Conservation (phyloP, 2,888 invertebrate species). For the Cremastinae sp. region DNA sequence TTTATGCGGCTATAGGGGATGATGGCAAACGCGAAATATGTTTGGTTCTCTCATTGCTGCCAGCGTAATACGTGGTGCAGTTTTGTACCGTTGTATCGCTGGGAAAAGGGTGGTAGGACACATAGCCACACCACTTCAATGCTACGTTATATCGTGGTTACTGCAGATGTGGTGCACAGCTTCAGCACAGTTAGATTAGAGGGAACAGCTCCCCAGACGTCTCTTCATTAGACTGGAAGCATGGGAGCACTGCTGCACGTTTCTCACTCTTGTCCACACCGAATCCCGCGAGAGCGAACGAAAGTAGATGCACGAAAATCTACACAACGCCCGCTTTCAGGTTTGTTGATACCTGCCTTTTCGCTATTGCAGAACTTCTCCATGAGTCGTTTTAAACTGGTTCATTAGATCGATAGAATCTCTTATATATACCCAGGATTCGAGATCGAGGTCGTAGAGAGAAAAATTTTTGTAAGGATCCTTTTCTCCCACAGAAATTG, state of each 20-base stretch:
- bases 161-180: constrained; percentile 58
- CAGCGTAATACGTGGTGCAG: constrained; percentile 43
- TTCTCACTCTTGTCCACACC: constrained; percentile 51
- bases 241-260: constrained; percentile 67
- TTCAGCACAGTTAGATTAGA: constrained; percentile 75
- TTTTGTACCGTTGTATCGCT: constrained; percentile 62
- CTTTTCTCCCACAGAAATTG: too few species aligned
- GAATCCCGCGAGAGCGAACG: not conserved
- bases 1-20: constrained; percentile 17
- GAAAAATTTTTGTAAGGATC: too few species aligned
- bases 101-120: constrained; percentile 46
- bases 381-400: too few species aligned
- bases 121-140: constrained; percentile 64
- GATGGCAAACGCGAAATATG: constrained; percentile 27
- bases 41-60: constrained; percentile 41
- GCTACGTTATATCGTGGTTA: constrained; percentile 50
- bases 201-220: constrained; percentile 76
- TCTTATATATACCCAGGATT: too few species aligned
- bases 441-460: too few species aligned
- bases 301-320: not conserved
- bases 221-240: constrained; percentile 74
- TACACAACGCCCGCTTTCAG: constrained; percentile 20
- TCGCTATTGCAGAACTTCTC: not conserved
- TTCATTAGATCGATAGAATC: too few species aligned
- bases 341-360: constrained; percentile 51